phyloP scores from a whole-genome alignment of 2,113 vertebrate species.

The Heterotis niloticus region DNA sequence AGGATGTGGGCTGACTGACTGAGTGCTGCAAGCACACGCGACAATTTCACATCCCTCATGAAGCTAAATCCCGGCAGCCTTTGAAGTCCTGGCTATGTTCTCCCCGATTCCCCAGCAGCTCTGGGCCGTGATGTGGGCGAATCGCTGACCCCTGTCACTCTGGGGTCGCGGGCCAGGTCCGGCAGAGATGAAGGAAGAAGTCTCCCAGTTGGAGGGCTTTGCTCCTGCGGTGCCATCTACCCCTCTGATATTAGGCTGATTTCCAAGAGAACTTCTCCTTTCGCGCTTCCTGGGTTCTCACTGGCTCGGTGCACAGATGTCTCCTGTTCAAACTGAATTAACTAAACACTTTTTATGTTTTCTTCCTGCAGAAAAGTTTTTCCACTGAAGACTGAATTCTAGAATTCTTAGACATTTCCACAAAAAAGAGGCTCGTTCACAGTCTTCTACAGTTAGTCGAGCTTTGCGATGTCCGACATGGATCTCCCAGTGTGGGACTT shows the following conservation, averaged over 20 bases:
- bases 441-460: neutral
- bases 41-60: conserved; percentile 33
- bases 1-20: neutral
- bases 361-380: conserved; percentile 5
- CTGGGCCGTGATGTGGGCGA: neutral
- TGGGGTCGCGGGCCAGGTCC: neutral
- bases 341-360: neutral
- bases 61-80: conserved; percentile 46
- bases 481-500: conserved; percentile 48
- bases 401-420: no score
- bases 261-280: neutral
- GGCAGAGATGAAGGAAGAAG: neutral
- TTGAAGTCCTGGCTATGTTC: conserved; percentile 48
- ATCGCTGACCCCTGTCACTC: neutral
- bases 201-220: neutral
- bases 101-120: conserved; percentile 31
- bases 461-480: conserved; percentile 56
- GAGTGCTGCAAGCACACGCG: neutral
- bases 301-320: neutral
- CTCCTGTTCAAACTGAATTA: no score
- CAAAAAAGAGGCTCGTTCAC: neutral
- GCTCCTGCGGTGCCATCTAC: neutral
- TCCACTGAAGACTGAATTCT: neutral
- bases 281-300: neutral
- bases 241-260: no score